Evolutionary conservation across 2,797 vertebrate species (phyloP), one percentile per base, ranked within the genome.

Genomic region (Caiman crocodilus): DNA sequence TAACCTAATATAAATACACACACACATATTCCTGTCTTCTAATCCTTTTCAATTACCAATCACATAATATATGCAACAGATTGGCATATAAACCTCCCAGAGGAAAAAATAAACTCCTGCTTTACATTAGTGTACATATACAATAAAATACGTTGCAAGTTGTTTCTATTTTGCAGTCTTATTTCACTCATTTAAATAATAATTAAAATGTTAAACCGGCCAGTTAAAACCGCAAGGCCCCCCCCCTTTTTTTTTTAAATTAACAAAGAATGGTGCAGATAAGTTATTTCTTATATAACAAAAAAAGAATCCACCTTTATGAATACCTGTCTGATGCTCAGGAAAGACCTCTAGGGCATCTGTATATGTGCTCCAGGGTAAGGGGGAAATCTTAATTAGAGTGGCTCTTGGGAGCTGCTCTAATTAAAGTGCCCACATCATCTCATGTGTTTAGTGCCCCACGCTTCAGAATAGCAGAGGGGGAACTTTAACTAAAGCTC

Each of bases 261-360:
- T 42, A 42, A 42, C 42, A 42, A 42, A 42, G 42, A 42, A 3
- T 3, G 42, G 42, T 42, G 42, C 9, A 10, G 42, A 42, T 42
- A 13, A 60, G 5, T 5, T 84, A 30, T 17, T 82, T 59, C 30
- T 59, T 42, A 14, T 7, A 1, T 32, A 23, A 64, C 23, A 80
- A 74, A 69, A 63, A 18, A 2, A 3, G n/a, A 0, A 0, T 13
- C 5, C 13, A 42, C 42, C 42, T 50, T 50, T 69, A 28, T 3
- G 9, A 56, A 30, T 16, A 92, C 42, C 7, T 21, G 35, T 4
- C 15, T 26, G 80, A 64, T 89, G 30, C 65, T 32, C 7, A 82
- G 9, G 42, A 59, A 61, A 64, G 14, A 78, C 42, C 42, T 50
- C 42, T 50, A 50, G 42, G 42, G 42, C 42, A 50, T 50, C 42